These are phyloP conservation scores for Triplophysa siluroides DNA, from an alignment of 2,113 vertebrate species.

Conservation along the genomic window DNA sequence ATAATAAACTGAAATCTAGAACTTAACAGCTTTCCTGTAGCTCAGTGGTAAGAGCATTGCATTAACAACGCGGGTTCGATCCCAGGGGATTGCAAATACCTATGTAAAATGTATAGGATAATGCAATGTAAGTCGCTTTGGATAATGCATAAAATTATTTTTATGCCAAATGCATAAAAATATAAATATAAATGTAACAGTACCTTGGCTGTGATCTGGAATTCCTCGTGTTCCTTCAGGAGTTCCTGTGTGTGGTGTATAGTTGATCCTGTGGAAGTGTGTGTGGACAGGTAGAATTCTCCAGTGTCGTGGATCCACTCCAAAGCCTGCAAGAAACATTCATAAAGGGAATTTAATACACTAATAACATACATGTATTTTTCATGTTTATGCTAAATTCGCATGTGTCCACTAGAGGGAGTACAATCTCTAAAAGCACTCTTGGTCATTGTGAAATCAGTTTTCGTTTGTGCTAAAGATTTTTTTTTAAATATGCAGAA, in stretches of 20 bases:
- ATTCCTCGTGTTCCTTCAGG: conserved; percentile 96
- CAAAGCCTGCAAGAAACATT: conserved; percentile 76
- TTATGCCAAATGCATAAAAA: no score
- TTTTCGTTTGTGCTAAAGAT: neutral
- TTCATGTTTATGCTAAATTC: neutral
- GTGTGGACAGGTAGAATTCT: conserved; percentile 97
- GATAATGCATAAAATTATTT: no score
- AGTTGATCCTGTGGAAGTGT: conserved; percentile 93
- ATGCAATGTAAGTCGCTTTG: no score
- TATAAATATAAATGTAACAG: no score
- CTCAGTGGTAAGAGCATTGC: no score
- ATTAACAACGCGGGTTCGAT: no score
- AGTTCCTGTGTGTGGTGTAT: conserved; percentile 97
- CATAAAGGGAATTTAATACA: no score
- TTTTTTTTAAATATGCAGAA: no score
- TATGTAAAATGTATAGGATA: no score
- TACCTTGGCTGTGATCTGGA: conserved; percentile 98
- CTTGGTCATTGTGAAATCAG: neutral
- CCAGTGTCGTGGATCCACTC: conserved; percentile 99
- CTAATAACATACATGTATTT: neutral
- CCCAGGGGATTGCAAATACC: no score
- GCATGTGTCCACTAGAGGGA: conserved; percentile 30
- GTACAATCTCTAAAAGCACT: conserved; percentile 10
- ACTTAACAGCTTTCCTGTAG: no score
- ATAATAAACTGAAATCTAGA: no score